These are phyloP conservation scores for Diplodus puntazzo DNA, from an alignment of 2,797 vertebrate genomes.

Conservation along the genomic window DNA sequence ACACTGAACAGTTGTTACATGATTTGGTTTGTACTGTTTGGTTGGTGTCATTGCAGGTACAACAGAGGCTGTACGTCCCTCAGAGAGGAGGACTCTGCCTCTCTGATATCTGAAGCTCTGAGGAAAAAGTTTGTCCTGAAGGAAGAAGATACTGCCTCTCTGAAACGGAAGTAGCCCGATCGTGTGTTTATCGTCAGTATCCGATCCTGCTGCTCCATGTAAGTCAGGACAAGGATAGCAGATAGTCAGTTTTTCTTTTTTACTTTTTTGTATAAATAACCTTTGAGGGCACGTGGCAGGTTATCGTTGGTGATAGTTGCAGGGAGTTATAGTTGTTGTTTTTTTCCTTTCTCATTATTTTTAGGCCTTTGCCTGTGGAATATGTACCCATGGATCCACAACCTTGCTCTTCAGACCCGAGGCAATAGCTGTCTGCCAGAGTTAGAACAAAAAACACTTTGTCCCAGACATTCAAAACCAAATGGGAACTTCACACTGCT, in stretches of 20 bases:
- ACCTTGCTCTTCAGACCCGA: slow-evolving; percentile 58
- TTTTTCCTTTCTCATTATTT: slow-evolving; percentile 49
- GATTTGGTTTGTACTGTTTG: not conserved
- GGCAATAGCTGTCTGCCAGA: slow-evolving; percentile 56
- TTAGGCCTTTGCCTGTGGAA: slow-evolving; percentile 79
- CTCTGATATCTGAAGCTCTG: slow-evolving; percentile 95
- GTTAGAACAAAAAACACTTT: slow-evolving; percentile 49
- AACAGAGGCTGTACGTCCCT: slow-evolving; percentile 90
- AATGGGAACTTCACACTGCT: slow-evolving; percentile 40
- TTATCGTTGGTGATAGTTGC: slow-evolving; percentile 20
- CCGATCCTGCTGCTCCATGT: slow-evolving; percentile 73
- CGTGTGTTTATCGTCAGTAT: slow-evolving; percentile 24
- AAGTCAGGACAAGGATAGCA: slow-evolving; percentile 60
- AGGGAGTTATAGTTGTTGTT: slow-evolving; percentile 20
- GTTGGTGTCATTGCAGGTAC: slow-evolving; percentile 76
- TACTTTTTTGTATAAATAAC: slow-evolving; percentile 25
- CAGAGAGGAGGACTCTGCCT: slow-evolving; percentile 94
- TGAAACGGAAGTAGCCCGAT: slow-evolving; percentile 80
- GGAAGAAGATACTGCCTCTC: slow-evolving; percentile 87
- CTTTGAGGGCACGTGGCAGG: slow-evolving; percentile 15
- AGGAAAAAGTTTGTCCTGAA: slow-evolving; percentile 96
- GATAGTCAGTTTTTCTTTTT: not conserved
- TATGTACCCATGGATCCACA: slow-evolving; percentile 75
- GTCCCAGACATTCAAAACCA: slow-evolving; percentile 41
- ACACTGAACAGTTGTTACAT: not conserved